Evolutionary conservation across 2,888 invertebrate species (phyloP), one percentile per base, ranked within the genome.

Genomic region (Sericinus montela): DNA sequence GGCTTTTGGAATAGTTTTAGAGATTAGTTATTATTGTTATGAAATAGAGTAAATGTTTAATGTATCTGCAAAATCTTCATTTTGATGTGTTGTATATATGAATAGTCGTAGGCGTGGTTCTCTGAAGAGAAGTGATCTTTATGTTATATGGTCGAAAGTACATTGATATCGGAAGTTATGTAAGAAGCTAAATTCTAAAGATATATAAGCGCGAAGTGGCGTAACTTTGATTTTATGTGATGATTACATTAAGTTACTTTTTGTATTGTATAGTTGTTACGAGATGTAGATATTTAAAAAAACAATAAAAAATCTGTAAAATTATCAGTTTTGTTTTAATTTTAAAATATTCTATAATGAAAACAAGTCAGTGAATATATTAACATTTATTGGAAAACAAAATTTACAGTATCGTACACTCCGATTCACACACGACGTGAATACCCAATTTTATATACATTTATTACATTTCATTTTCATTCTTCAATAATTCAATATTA

Each of bases 221-320:
- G 67, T 71, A 62, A 62, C 67, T 75, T 76, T 74, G 69, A 72
- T 74, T 78, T 75, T 69, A 67, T 81, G 83, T 83, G 84, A 84
- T 84, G 76, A 77, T 72, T 72, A 79, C 60, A 59, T 70, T 80
- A 79, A 78, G 77, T 72, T 77, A 68, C 66, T 72, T 69, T 74
- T 75, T 73, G 69, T 74, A 74, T 72, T 76, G 72, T 74, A 76
- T 65, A 70, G 61, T 68, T 63, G 69, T 72, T 77, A 72, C 65
- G 69, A 73, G 65, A 72, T 82, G 82, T 84, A 84, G 77, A 82
- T 80, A 75, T 72, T 73, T 71, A 71, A 75, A 73, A 75, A 73
- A 67, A 65, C 62, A 83, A 80, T 78, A 85, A 85, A 85, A 77
- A 66, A 53, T 72, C 11, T 6, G 65, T 55, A 79, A 82, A 80